Base-by-base conservation (phyloP, 2,888 invertebrate species). In the Neocrepidodera transversa region DNA sequence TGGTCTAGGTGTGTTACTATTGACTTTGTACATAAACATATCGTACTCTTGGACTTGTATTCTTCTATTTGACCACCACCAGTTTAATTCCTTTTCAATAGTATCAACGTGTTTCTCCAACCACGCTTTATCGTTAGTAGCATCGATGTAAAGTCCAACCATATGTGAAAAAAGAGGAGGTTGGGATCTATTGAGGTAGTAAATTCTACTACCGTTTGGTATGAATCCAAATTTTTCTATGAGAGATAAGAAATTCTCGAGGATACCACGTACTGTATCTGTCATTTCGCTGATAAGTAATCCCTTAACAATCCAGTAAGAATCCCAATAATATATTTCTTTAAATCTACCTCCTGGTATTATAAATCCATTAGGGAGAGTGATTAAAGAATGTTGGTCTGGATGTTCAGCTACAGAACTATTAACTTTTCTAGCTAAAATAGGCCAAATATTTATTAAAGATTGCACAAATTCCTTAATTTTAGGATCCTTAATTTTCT, bases 291-390 rank as follows among this genome's bases (percentile, higher is more conserved):
- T 89, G 6, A 89, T 81, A 0, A 94, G 80, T 2, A 94, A 80
- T 0, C 93, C 71, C 74, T 90, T 87, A 36, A 93, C 82, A 50
- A 92, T 90, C 93, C 93, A 94, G 76, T 89, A 94, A 0, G 92
- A 87, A 73, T 94, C 94, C 93, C 94, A 93, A 75, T 93, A 93
- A 76, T 93, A 93, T 54, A 88, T 82, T 73, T 90, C 90, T 70
- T 82, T 80, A 80, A 93, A 85, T 76, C 94, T 72, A 64, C 93
- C 85, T 67, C 91, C 86, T 13, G 85, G 91, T 67, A 85, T 86
- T 26, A 89, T 85, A 62, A 89, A 88, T 85, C 58, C 82, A 79
- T 48, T 87, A 80, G 54, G 86, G 81, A 74, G 74, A 56, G 67
- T 73, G 50, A 78, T 70, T n/a, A 79, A 65, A 4, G 78, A 78